Evolutionary conservation across 2,888 invertebrate genomes (phyloP).

Genomic region (Pseudococcus jackbeardsleyi): DNA sequence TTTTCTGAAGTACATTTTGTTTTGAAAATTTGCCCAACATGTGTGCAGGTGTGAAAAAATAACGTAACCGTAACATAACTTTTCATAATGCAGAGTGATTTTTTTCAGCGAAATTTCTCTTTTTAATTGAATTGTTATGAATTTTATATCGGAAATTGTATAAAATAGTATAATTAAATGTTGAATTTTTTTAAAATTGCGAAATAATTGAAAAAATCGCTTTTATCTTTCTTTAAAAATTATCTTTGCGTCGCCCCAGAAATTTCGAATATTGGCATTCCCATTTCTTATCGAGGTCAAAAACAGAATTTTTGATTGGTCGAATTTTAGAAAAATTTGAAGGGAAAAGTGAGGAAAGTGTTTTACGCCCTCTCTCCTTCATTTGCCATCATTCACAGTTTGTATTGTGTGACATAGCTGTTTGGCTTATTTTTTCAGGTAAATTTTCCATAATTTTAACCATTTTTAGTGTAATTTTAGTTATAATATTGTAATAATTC

Average conservation of each 20-base stretch:
- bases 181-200: not conserved
- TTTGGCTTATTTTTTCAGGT: slow-evolving; percentile 5
- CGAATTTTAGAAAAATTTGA: not conserved
- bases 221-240: not conserved
- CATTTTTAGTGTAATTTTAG: not conserved
- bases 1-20: not conserved
- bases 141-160: not conserved
- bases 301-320: not conserved
- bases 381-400: slow-evolving; percentile 38
- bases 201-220: not conserved
- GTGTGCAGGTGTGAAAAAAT: not conserved
- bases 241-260: not conserved
- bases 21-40: not conserved
- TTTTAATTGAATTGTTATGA: not conserved
- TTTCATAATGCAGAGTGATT: not conserved
- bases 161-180: not conserved
- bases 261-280: slow-evolving; percentile 2
- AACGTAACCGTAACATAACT: slow-evolving; percentile 11
- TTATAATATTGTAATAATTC: not conserved
- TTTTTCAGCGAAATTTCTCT: not conserved
- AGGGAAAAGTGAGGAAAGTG: not conserved
- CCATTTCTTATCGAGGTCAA: slow-evolving; percentile 39
- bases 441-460: not conserved
- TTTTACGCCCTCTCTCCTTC: slow-evolving; percentile 53
- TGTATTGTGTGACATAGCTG: slow-evolving; percentile 28